phyloP scores from a whole-genome alignment of 2,888 invertebrate genomes.

The Stramonita haemastoma region DNA sequence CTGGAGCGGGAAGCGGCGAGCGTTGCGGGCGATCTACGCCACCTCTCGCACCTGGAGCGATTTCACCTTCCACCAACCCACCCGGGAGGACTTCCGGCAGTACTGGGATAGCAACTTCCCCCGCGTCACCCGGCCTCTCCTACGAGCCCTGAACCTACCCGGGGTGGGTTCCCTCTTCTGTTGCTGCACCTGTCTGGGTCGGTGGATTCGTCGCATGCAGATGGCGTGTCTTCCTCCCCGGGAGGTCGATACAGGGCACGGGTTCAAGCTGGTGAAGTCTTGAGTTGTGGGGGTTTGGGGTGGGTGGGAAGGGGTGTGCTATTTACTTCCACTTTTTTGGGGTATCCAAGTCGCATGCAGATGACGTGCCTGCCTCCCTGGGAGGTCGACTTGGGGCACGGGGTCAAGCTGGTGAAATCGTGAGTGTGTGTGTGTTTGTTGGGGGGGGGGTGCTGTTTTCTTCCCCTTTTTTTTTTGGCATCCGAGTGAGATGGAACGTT shows the following conservation, averaged over 20 bases:
- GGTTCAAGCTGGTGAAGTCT: conserved; percentile 72
- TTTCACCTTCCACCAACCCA: conserved; percentile 74
- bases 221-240: conserved; percentile 74
- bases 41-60: conserved; percentile 74
- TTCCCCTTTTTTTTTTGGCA: no score
- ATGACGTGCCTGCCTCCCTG: no score
- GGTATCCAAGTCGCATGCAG: no score
- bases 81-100: conserved; percentile 68
- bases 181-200: conserved; percentile 67
- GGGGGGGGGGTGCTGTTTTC: no score
- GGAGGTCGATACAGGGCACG: conserved; percentile 75
- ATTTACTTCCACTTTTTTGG: no score
- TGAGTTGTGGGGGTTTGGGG: conserved; percentile 40
- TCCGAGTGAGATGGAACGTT: no score
- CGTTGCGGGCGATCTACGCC: conserved; percentile 65
- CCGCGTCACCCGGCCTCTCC: conserved; percentile 64
- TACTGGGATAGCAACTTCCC: conserved; percentile 76
- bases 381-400: no score
- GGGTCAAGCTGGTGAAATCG: no score
- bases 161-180: conserved; percentile 63
- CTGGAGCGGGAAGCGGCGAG: conserved; percentile 65
- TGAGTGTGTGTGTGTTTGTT: no score
- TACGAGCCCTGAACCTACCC: conserved; percentile 68
- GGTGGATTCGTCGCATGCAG: conserved; percentile 69
- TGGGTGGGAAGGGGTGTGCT: no score